Conservation (phyloP, 2,797 vertebrate genomes). For the Oceanodroma leucorhoa region DNA sequence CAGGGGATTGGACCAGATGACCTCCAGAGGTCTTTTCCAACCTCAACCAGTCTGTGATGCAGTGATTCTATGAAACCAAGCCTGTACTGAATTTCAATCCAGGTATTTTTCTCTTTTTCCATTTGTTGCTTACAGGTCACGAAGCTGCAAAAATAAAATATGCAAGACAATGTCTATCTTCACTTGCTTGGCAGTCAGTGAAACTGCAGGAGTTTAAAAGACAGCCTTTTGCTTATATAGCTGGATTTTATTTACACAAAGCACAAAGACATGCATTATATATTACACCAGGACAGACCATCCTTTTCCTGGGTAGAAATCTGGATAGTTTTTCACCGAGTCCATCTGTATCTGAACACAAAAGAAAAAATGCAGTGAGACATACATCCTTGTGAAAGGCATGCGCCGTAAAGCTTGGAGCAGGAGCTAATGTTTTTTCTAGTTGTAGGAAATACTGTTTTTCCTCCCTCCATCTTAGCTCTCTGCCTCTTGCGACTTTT, state of each 20-base stretch:
- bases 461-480: not conserved
- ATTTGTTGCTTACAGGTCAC: not conserved
- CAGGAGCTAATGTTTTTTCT: fast-evolving
- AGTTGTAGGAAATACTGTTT: fast-evolving
- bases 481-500: not conserved
- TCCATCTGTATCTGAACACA: not conserved
- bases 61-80: not conserved
- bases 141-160: not conserved
- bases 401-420: fast-evolving
- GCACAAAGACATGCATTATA: not conserved
- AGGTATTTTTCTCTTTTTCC: not conserved
- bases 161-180: not conserved
- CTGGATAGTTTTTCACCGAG: not conserved
- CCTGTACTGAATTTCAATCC: not conserved
- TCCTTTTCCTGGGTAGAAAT: not conserved
- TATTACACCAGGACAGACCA: not conserved
- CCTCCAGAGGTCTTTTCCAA: not conserved
- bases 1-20: not conserved
- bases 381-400: fast-evolving
- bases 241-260: not conserved
- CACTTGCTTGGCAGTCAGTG: not conserved
- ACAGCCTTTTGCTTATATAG: not conserved
- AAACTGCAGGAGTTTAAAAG: not conserved
- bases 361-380: not conserved
- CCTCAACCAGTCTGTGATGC: too few species aligned